Evolutionary conservation across 2,797 vertebrate genomes (phyloP).

Genomic region (Tangara arthus): DNA sequence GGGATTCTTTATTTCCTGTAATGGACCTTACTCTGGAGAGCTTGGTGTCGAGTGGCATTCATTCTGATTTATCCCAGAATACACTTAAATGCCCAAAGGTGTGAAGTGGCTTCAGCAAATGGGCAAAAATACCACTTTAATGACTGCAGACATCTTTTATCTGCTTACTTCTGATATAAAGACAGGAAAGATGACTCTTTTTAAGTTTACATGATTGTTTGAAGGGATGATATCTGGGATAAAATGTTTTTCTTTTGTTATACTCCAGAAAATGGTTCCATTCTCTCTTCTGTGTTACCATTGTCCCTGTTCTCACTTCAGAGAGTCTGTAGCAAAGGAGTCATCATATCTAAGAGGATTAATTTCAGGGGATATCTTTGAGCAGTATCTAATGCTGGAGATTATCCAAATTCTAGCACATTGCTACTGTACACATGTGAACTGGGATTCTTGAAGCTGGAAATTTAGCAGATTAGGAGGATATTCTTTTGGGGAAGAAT

Average conservation of each 20-base stretch:
- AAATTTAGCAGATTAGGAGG: neutral
- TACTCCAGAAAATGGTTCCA: neutral
- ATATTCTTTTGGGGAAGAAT: neutral
- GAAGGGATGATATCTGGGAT: neutral
- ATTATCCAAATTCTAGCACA: neutral
- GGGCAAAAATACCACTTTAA: neutral
- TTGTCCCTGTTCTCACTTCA: neutral
- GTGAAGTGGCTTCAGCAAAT: neutral
- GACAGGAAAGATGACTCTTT: neutral
- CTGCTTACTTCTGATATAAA: neutral
- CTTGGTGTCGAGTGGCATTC: neutral
- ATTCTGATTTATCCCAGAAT: neutral
- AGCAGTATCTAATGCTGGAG: neutral
- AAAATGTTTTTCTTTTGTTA: neutral
- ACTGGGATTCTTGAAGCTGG: neutral
- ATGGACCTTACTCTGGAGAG: neutral
- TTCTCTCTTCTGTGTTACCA: neutral
- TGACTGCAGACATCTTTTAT: neutral
- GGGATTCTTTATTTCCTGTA: neutral
- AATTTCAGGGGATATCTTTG: neutral
- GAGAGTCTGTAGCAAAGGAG: neutral
- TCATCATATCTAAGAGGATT: neutral
- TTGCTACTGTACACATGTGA: neutral
- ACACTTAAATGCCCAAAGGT: neutral
- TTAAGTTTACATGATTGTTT: neutral